Evolutionary conservation across 1,140 invertebrate genomes (phyloP).

Genomic region (Drosophila eugracilis): DNA sequence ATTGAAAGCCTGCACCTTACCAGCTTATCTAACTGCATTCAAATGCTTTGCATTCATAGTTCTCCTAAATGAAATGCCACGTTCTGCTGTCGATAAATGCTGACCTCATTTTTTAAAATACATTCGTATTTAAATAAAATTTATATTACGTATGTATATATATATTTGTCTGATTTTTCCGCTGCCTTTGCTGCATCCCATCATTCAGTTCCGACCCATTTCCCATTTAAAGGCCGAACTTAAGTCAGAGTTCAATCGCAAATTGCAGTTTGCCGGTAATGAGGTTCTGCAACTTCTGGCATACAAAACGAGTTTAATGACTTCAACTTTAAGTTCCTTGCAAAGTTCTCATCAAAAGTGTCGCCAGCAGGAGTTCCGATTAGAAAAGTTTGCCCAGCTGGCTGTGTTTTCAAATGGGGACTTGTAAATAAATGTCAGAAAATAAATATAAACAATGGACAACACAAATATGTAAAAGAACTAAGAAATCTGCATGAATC

Average conservation of each 20-base stretch:
- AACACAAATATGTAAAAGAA: constrained; percentile 28
- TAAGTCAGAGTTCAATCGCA: constrained; percentile 19
- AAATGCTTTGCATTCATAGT: constrained; percentile 6
- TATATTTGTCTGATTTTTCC: background rate
- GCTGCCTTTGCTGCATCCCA: background rate
- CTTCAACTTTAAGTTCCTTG: constrained; percentile 14
- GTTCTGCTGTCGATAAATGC: background rate
- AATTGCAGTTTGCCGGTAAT: constrained; percentile 36
- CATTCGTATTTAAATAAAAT: constrained; percentile 12
- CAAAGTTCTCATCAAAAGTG: constrained; percentile 5
- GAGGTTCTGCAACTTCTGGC: constrained; percentile 27
- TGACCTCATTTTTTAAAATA: constrained; percentile 5
- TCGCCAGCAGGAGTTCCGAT: constrained; percentile 30
- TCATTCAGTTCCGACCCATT: constrained; percentile 16
- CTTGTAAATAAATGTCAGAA: background rate
- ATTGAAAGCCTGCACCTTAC: constrained; percentile 4
- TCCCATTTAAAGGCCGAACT: background rate
- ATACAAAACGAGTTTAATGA: constrained; percentile 10
- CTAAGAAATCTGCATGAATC: constrained; percentile 38
- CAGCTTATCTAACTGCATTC: constrained; percentile 1
- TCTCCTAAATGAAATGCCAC: background rate
- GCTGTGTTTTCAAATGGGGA: constrained; percentile 18
- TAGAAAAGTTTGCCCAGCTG: constrained; percentile 34
- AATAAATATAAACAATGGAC: constrained; percentile 17
- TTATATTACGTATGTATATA: background rate